Conservation (phyloP, 2,113 vertebrate genomes). For the Pleuronectes platessa region DNA sequence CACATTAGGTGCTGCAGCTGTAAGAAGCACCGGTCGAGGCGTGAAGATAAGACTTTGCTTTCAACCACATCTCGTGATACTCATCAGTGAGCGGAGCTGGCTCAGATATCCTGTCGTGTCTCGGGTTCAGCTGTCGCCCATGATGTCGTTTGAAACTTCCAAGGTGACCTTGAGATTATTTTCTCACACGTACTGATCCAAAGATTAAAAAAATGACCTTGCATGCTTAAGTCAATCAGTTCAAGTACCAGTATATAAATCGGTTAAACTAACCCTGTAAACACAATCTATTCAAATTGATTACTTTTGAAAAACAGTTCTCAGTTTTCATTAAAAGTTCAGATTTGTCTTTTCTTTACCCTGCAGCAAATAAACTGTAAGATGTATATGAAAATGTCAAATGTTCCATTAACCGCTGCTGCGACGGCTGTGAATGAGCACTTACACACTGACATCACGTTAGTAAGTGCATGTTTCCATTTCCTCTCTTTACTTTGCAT, state of each 20-base stretch:
- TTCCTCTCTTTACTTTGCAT: not conserved
- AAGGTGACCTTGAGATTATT: not conserved
- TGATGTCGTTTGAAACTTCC: not conserved
- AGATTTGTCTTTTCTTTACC: not conserved
- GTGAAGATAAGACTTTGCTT: too few species aligned
- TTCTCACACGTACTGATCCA: not conserved
- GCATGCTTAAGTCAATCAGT: too few species aligned
- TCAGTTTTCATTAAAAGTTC: not conserved
- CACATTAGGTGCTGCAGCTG: too few species aligned
- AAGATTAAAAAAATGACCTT: not conserved
- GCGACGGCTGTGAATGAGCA: too few species aligned
- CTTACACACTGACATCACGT: not conserved
- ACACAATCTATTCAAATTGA: not conserved
- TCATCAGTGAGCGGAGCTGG: too few species aligned
- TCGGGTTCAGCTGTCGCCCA: not conserved
- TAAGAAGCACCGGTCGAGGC: too few species aligned
- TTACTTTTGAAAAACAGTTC: not conserved
- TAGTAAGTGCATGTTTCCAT: not conserved
- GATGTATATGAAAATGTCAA: not conserved
- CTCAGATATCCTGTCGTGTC: too few species aligned
- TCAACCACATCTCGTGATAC: too few species aligned
- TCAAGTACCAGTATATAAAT: too few species aligned
- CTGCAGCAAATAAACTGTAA: not conserved
- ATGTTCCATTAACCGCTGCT: not conserved
- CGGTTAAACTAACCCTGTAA: not conserved